phyloP scores from a whole-genome alignment of 1,140 invertebrate species.

The Achroia grisella region DNA sequence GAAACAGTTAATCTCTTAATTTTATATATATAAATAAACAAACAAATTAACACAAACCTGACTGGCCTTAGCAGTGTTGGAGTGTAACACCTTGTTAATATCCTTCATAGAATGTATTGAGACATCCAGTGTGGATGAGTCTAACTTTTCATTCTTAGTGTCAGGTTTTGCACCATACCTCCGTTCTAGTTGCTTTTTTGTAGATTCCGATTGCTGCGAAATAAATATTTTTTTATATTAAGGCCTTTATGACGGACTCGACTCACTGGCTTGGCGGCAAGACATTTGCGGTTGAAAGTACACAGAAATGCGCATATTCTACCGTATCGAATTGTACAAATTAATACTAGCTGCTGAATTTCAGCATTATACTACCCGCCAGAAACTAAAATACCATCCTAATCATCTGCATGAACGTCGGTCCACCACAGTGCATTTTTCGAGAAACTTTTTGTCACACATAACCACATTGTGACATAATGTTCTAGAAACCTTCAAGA shows the following conservation, averaged over 20 bases:
- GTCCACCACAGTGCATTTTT: too few species aligned
- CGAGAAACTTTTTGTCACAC: too few species aligned
- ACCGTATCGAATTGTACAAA: too few species aligned
- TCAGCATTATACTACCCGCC: too few species aligned
- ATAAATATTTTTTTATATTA: slow-evolving; percentile 1
- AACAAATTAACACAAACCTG: slow-evolving; percentile 25
- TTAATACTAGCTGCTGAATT: too few species aligned
- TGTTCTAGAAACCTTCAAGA: neutral
- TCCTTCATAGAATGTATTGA: slow-evolving; percentile 60
- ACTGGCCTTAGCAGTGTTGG: slow-evolving; percentile 17
- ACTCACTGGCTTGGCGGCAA: too few species aligned
- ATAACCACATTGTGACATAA: neutral
- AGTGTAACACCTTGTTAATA: slow-evolving; percentile 44
- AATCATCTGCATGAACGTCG: too few species aligned
- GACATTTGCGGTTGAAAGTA: too few species aligned
- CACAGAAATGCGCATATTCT: too few species aligned
- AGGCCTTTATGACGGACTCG: too few species aligned
- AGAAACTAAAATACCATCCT: too few species aligned
- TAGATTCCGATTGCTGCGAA: slow-evolving; percentile 36
- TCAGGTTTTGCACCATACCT: slow-evolving; percentile 1
- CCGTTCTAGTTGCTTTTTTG: slow-evolving; percentile 19
- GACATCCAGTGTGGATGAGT: slow-evolving; percentile 49
- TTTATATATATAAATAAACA: neutral
- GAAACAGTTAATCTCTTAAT: too few species aligned
- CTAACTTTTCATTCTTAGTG: slow-evolving; percentile 29